Conservation (phyloP, 2,888 invertebrate species). For the Drosophila infuscata region DNA sequence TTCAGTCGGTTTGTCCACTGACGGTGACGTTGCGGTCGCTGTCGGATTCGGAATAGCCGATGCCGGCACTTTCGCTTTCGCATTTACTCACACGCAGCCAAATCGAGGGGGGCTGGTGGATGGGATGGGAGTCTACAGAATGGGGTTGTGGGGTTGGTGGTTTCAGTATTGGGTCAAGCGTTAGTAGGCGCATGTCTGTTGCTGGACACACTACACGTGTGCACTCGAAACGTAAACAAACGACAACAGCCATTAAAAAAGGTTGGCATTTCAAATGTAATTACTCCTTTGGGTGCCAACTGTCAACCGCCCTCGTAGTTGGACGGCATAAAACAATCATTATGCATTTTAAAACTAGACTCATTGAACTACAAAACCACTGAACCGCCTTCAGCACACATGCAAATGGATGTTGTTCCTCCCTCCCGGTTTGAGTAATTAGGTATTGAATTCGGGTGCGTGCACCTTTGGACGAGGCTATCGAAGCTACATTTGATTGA, state of each 20-base stretch:
- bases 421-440: slow-evolving; percentile 20
- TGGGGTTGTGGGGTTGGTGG: not conserved
- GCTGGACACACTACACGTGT: slow-evolving; percentile 49
- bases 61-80: slow-evolving; percentile 79
- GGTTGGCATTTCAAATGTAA: slow-evolving; percentile 21
- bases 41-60: slow-evolving; percentile 54
- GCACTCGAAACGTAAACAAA: slow-evolving; percentile 72
- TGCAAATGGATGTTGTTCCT: slow-evolving; percentile 36
- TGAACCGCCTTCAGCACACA: slow-evolving; percentile 17
- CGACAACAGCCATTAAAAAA: slow-evolving; percentile 24
- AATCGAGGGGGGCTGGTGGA: not conserved
- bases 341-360: slow-evolving; percentile 67
- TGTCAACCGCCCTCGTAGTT: slow-evolving; percentile 38
- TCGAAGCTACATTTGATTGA: slow-evolving; percentile 44
- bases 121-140: not conserved
- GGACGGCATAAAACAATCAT: slow-evolving; percentile 44
- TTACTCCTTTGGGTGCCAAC: slow-evolving; percentile 51
- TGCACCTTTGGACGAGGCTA: slow-evolving; percentile 48
- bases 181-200: slow-evolving; percentile 72
- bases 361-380: slow-evolving; percentile 7
- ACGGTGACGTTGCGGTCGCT: slow-evolving; percentile 44
- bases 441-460: slow-evolving; percentile 44
- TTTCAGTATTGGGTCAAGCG: slow-evolving; percentile 41
- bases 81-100: slow-evolving; percentile 46
- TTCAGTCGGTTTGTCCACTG: slow-evolving; percentile 37